Evolutionary conservation across 2,797 vertebrate species (phyloP), one percentile per base, ranked within the genome.

Genomic region (Periophthalmus magnuspinnatus): DNA sequence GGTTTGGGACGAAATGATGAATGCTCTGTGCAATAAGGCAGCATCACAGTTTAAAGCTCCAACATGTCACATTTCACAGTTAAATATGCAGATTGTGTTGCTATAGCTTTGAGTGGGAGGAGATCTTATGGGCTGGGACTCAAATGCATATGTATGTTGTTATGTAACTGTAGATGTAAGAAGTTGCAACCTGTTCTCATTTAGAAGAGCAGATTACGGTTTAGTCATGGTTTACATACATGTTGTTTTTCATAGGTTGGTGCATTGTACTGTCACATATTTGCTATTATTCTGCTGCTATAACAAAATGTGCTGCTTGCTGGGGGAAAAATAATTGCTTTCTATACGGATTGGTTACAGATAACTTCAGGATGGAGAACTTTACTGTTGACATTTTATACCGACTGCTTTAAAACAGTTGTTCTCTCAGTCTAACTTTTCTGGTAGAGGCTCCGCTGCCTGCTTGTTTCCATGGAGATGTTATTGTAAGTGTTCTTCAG

Each of bases 1-100:
- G 1, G 0, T 67, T 48, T 71, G 64, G 24, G 41, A 33, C 34
- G 57, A 65, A 59, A 54, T 65, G 32, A 68, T 19, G 41, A 69
- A 73, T 16, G 38, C n/a, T 17, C 56, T 28, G 7, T 10, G 22
- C 13, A 41, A 38, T 5, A 28, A 57, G 33, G 24, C 24, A 58
- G 41, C 48, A 57, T 38, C 24, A n/a, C 22, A 11, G 67, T 19
- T 59, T 59, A 56, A 62, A 62, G 38, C 60, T 6, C 6, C 45
- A 62, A 11, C 45, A 62, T 21, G 34, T n/a, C 5, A 62, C 60
- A 6, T 41, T 62, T 22, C n/a, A 62, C 60, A 45, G 36, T 41
- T 1, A 22, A 62, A 41, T 62, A 62, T 45, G 60, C 34, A 45
- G 6, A 62, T 21, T 41, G 34, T 16, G 60, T 24, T n/a, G 32